Evolutionary conservation across 2,797 vertebrate genomes (phyloP).

Genomic region (Syngnathus rostellatus): DNA sequence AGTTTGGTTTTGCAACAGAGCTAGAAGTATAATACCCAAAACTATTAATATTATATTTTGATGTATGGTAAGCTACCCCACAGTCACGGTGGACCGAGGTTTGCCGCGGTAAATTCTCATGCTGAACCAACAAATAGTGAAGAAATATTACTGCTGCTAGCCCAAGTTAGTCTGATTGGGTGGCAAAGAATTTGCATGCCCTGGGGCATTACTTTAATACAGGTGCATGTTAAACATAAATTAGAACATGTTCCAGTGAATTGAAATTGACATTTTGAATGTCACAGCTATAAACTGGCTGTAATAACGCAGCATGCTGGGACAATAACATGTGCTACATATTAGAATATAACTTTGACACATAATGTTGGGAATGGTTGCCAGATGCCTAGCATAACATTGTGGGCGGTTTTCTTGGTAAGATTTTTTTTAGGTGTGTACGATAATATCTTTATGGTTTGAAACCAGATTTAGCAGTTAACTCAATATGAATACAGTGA

Average conservation of each 20-base stretch:
- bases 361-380: background rate
- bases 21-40: background rate
- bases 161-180: background rate
- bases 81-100: background rate
- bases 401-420: background rate
- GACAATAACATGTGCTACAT: background rate
- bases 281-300: background rate
- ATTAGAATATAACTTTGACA: background rate
- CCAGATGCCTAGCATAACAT: background rate
- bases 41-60: constrained; percentile 1
- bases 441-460: background rate
- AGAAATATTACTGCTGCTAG: constrained; percentile 1
- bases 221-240: constrained; percentile 7
- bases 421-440: background rate
- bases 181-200: background rate
- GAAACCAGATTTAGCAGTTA: background rate
- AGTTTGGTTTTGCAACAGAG: constrained; percentile 11
- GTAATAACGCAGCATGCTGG: background rate
- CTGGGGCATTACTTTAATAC: background rate
- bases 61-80: constrained; percentile 2
- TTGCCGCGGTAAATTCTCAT: background rate
- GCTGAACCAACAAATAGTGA: constrained; percentile 3
- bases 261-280: constrained; percentile 5
- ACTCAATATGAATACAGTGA: background rate
- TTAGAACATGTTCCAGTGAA: constrained; percentile 6